Evolutionary conservation across 2,888 invertebrate species (phyloP).

Genomic region (Platerodrilus igneus): DNA sequence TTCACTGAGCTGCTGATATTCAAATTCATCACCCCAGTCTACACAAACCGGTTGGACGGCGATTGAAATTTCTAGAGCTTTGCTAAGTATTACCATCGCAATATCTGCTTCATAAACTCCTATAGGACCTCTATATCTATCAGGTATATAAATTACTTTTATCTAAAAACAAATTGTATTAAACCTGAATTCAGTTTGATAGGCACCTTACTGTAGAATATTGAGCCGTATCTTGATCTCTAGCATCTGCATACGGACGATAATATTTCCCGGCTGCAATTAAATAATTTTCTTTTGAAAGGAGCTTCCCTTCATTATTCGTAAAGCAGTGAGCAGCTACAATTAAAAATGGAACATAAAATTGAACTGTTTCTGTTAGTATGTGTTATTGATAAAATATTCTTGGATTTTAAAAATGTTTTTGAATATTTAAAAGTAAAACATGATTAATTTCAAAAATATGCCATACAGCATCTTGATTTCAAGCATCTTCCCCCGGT

Average conservation of each 20-base stretch:
- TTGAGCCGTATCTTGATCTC: slow-evolving; percentile 27
- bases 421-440: too few relatives aligned
- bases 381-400: too few relatives aligned
- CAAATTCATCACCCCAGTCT: slow-evolving; percentile 28
- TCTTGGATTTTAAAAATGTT: too few relatives aligned
- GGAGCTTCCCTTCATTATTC: slow-evolving; percentile 16
- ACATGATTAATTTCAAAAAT: too few relatives aligned
- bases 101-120: slow-evolving; percentile 39
- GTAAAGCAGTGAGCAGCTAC: slow-evolving; percentile 42
- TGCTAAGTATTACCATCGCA: slow-evolving; percentile 38
- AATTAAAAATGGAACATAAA: too few relatives aligned
- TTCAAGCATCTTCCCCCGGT: too few relatives aligned
- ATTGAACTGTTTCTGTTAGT: too few relatives aligned
- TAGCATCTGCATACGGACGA: slow-evolving; percentile 29
- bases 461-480: too few relatives aligned
- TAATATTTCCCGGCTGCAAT: slow-evolving; percentile 40
- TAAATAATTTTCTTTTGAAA: slow-evolving; percentile 18
- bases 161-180: slow-evolving; percentile 28
- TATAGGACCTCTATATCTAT: slow-evolving; percentile 29
- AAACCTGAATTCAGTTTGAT: not conserved
- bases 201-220: slow-evolving; percentile 2
- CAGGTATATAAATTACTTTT: slow-evolving; percentile 26
- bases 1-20: slow-evolving; percentile 14
- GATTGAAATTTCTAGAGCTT: slow-evolving; percentile 33
- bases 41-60: slow-evolving; percentile 44